Base-by-base conservation (phyloP, 2,113 vertebrate genomes). In the Melanerpes formicivorus region DNA sequence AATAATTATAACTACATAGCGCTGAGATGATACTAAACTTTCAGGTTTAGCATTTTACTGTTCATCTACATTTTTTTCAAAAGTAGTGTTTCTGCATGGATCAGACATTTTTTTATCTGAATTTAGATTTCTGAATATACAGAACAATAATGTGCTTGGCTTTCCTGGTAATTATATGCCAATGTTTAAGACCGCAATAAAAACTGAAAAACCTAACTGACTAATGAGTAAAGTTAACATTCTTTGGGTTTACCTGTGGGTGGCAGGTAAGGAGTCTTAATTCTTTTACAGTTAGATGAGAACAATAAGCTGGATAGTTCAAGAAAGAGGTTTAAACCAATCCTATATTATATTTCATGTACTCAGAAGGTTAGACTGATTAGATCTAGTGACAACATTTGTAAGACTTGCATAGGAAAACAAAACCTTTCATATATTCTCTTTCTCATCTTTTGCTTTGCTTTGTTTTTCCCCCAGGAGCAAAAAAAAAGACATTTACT, bases 381-480 rank as follows among this genome's bases (percentile, higher is more conserved):
- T 90, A 92, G 14, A 89, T 87, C 89, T 87, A 95, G 67, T 70
- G 67, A 63, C 54, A 95, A 84, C 82, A 93, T 92, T 90, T 96
- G 15, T 64, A 82, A 74, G 79, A 32, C 78, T 93, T 82, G 27
- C 40, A 80, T 6, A 92, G n/a, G 34, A 94, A 91, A 86, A 11
- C 27, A 74, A 72, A 93, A 70, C 7, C 11, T 92, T 84, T 76
- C 21, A 55, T n/a, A 44, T 10, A 26, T 77, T 67, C 32, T 54
- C 75, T 89, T 87, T 83, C 16, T 23, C 5, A 1, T 8, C 1
- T 8, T 19, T 29, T 52, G 27, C 40, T 26, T 25, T 1, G 5
- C 13, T 23, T 16, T 1, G 7, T 18, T 30, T 44, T 10, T 12
- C 5, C 6, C 3, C 12, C 4, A 9, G 15, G 23, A 52, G 9